These are phyloP conservation scores for Meriones psammophilus DNA, from an alignment of 2,797 vertebrate species.

Conservation along the genomic window DNA sequence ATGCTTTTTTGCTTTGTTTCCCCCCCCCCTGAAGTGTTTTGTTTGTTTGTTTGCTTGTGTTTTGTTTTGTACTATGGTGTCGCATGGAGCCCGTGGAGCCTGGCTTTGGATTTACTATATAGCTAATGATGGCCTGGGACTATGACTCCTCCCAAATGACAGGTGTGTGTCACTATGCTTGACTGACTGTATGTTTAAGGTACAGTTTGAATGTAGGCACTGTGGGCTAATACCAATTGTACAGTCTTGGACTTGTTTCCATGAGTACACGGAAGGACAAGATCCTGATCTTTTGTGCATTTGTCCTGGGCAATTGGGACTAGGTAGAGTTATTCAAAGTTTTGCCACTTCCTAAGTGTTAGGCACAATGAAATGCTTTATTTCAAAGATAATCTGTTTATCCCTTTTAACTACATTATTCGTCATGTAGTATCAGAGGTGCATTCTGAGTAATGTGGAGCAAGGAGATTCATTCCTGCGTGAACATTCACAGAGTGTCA, in stretches of 20 bases:
- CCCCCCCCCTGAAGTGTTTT: background rate
- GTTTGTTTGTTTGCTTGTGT: background rate
- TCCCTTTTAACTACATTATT: background rate
- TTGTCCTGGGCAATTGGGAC: background rate
- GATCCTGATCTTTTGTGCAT: background rate
- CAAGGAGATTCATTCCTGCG: background rate
- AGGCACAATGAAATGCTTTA: background rate
- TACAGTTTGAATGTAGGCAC: background rate
- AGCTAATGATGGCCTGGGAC: background rate
- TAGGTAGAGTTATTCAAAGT: background rate
- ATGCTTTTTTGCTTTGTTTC: background rate
- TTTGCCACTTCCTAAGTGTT: background rate
- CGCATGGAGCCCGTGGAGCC: background rate
- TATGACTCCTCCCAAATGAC: background rate
- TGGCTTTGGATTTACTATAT: background rate
- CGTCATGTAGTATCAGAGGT: background rate
- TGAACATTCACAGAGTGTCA: background rate
- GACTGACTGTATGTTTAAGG: background rate
- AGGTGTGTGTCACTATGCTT: background rate
- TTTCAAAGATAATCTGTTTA: slow-evolving; percentile 40
- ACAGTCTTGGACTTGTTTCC: background rate
- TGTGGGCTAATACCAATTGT: background rate
- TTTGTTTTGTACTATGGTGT: background rate
- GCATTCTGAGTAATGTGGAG: background rate
- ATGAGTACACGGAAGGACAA: background rate